phyloP scores from a whole-genome alignment of 2,888 invertebrate genomes.

The Rapana venosa region DNA sequence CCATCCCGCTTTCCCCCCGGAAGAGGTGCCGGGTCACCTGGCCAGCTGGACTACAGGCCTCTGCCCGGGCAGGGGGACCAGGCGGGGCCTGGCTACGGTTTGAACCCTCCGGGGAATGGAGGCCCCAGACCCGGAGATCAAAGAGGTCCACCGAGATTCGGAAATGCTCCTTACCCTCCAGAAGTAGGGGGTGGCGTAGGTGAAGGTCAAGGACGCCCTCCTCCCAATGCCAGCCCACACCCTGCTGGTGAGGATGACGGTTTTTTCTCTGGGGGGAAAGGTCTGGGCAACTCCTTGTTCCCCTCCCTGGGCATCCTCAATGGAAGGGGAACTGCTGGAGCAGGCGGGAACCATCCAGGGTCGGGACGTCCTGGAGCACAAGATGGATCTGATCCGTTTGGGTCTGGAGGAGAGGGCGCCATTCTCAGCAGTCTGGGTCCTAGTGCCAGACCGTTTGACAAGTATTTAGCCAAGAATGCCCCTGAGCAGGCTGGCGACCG shows the following conservation, averaged over 20 bases:
- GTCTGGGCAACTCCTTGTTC: constrained; percentile 10
- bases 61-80: neutral
- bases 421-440: neutral
- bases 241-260: neutral
- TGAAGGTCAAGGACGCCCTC: neutral
- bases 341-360: neutral
- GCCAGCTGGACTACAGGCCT: constrained; percentile 9
- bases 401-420: neutral
- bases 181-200: neutral
- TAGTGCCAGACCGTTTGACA: constrained; percentile 17
- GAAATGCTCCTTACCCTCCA: neutral
- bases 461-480: neutral
- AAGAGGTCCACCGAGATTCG: neutral
- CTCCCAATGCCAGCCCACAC: neutral
- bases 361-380: neutral
- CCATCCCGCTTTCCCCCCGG: neutral
- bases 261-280: constrained; percentile 17
- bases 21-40: neutral
- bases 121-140: neutral
- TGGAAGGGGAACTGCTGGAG: neutral
- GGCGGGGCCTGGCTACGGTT: neutral
- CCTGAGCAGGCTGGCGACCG: neutral
- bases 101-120: neutral
- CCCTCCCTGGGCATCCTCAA: constrained; percentile 29
- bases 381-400: neutral